phyloP scores from a whole-genome alignment of 2,797 vertebrate species.

The Xenopus petersii region DNA sequence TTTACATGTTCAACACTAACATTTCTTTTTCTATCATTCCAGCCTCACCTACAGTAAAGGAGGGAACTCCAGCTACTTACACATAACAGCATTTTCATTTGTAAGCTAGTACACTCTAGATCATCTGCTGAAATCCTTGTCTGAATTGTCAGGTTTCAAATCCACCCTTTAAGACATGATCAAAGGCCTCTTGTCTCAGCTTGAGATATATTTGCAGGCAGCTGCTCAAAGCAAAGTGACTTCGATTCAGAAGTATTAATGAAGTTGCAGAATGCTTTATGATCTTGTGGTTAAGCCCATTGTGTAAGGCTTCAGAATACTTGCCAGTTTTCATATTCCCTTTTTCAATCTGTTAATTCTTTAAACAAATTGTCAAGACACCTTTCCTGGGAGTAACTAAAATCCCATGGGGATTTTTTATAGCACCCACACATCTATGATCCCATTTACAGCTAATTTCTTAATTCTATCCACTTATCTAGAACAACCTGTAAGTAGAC shows the following conservation, averaged over 20 bases:
- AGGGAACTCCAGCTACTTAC: not conserved
- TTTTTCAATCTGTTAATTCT: constrained; percentile 7
- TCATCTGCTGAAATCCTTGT: constrained; percentile 26
- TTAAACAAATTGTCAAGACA: not conserved
- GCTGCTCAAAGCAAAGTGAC: constrained; percentile 12
- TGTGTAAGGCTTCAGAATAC: constrained; percentile 32
- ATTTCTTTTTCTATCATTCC: too few relatives aligned
- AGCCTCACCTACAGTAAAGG: too few relatives aligned
- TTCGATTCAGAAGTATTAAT: constrained; percentile 29
- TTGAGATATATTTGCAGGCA: constrained; percentile 23
- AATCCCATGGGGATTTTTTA: too few relatives aligned
- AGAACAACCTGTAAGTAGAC: too few relatives aligned
- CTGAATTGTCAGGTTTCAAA: constrained; percentile 39
- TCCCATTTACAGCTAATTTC: too few relatives aligned
- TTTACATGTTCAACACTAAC: too few relatives aligned
- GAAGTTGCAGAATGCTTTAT: constrained; percentile 32
- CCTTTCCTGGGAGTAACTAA: too few relatives aligned
- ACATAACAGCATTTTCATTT: constrained; percentile 34
- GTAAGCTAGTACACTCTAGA: constrained; percentile 17
- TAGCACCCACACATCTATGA: too few relatives aligned
- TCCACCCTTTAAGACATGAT: constrained; percentile 42
- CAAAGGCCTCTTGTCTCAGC: constrained; percentile 35
- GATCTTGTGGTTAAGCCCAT: constrained; percentile 37
- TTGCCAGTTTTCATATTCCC: constrained; percentile 34
- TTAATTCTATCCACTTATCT: too few relatives aligned